Conservation (phyloP, 2,797 vertebrate genomes). For the Schizothorax lantsangensis region DNA sequence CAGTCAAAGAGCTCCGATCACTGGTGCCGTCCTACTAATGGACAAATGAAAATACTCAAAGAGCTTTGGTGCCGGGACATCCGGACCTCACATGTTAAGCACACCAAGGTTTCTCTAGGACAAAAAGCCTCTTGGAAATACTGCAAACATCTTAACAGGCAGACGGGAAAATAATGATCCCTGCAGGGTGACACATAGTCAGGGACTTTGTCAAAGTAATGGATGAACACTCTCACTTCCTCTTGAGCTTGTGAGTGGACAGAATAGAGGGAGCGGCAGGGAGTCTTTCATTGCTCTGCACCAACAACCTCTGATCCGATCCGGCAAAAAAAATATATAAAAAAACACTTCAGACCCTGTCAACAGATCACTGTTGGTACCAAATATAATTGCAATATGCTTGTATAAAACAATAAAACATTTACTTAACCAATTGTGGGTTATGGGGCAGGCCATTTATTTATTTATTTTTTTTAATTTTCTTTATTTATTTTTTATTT, state of each 20-base stretch:
- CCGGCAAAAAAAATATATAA: neutral
- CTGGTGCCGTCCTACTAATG: too few relatives aligned
- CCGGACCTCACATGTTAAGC: slow-evolving; percentile 22
- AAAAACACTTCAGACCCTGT: neutral
- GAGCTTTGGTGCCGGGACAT: neutral
- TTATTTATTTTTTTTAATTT: neutral
- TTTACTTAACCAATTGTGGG: neutral
- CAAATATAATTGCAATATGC: neutral
- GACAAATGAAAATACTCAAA: too few relatives aligned
- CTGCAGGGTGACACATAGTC: slow-evolving; percentile 37
- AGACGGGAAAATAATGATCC: slow-evolving; percentile 32
- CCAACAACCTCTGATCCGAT: slow-evolving; percentile 2
- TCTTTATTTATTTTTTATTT: neutral
- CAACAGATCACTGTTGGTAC: neutral
- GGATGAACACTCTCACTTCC: slow-evolving; percentile 48
- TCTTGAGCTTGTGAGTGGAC: slow-evolving; percentile 3
- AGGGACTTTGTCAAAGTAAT: slow-evolving; percentile 46
- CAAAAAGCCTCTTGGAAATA: slow-evolving; percentile 15
- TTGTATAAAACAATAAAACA: neutral
- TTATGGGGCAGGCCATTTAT: neutral
- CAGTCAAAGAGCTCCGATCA: neutral
- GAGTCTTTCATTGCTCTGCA: slow-evolving; percentile 8
- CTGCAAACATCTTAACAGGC: slow-evolving; percentile 7
- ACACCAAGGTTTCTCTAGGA: slow-evolving; percentile 12
- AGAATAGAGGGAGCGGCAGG: slow-evolving; percentile 18